A percentile compares a stretch with the other conserved stretches of the same genome.
phyloP scores from a whole-genome alignment of 2,797 vertebrate species.

The Macropus fuliginosus region DNA sequence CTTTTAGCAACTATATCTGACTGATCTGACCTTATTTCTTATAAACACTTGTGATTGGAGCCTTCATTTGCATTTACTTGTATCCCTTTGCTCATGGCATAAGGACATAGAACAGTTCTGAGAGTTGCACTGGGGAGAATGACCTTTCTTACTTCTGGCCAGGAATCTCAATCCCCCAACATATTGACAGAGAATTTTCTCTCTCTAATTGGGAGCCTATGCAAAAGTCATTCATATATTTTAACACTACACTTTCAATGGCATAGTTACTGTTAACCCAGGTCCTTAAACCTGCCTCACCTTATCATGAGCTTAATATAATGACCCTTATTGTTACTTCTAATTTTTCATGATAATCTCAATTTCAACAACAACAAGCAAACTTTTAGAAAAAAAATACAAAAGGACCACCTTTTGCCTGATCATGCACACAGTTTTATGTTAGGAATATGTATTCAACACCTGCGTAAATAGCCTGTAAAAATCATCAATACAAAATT shows the following conservation, averaged over 20 bases:
- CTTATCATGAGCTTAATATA: neutral
- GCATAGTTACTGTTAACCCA: neutral
- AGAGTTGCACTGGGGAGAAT: neutral
- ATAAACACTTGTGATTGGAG: neutral
- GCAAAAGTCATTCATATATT: neutral
- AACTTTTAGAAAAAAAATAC: neutral
- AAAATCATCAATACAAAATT: neutral
- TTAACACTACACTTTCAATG: neutral
- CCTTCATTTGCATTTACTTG: neutral
- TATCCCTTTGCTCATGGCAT: neutral
- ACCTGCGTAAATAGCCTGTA: neutral
- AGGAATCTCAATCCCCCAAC: neutral
- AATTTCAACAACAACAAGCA: neutral
- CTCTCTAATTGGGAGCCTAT: neutral
- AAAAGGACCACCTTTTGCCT: neutral
- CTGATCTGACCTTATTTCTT: neutral
- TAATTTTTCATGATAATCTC: neutral
- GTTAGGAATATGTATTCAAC: neutral
- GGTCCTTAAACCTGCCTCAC: neutral
- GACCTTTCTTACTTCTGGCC: neutral
- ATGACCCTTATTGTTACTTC: neutral
- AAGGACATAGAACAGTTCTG: neutral
- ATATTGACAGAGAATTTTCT: neutral
- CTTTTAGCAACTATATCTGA: neutral
- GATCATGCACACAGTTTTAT: neutral